Percentiles rank a stretch among this genome's conserved stretches.
phyloP scores from a whole-genome alignment of 2,113 vertebrate species.

The Thoracochromis brauschi region DNA sequence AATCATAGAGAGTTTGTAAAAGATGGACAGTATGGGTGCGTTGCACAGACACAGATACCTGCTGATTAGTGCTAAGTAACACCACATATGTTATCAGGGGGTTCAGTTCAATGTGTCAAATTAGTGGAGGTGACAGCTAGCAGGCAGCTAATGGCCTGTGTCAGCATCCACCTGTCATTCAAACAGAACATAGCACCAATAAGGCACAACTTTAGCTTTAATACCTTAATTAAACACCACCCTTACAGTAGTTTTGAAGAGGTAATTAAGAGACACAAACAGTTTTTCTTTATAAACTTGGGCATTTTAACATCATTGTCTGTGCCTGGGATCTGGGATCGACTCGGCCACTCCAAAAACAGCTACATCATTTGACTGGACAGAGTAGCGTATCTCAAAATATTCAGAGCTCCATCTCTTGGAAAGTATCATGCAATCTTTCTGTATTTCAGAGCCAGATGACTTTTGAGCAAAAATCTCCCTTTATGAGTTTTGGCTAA shows the following conservation, averaged over 20 bases:
- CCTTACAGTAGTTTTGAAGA: not conserved
- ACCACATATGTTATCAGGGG: not conserved
- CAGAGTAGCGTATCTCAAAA: not conserved
- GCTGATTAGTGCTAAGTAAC: not conserved
- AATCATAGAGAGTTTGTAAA: not conserved
- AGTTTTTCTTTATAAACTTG: not conserved
- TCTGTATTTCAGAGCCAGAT: not conserved
- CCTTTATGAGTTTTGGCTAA: not conserved
- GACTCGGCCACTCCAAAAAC: not conserved
- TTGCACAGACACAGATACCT: not conserved
- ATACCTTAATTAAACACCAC: not conserved
- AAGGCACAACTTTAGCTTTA: not conserved
- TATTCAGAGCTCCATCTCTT: not conserved
- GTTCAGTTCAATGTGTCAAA: not conserved
- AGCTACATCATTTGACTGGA: not conserved
- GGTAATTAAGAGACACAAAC: not conserved
- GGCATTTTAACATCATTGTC: not conserved
- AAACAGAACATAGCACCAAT: not conserved
- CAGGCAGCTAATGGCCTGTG: not conserved
- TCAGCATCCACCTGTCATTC: not conserved
- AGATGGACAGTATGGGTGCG: not conserved
- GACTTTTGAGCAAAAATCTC: not conserved
- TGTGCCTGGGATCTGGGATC: not conserved
- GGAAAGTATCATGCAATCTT: not conserved
- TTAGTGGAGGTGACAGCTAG: not conserved